Evolutionary conservation across 2,888 invertebrate genomes (phyloP), one percentile per base, ranked within the genome.

Genomic region (Leucoptera coffeella): DNA sequence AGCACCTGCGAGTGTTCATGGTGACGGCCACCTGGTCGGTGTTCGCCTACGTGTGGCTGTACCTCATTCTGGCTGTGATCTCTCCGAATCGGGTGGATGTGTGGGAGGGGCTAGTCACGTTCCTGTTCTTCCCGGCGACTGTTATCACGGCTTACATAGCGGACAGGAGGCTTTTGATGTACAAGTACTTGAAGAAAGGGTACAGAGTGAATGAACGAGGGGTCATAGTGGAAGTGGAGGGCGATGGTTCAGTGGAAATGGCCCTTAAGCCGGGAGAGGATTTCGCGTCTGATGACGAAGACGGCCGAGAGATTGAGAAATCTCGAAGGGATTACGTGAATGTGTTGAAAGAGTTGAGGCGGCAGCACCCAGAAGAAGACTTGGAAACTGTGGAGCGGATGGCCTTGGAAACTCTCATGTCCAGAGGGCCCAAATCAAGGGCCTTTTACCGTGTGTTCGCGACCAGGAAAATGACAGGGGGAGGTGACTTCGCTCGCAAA

Each of bases 31-130:
- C 89, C 6, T 97, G 96, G 93, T 95, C 95, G 24, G 78, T 99
- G 28, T 96, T 97, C 49, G 99, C 99, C 22, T 99, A 99, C 60
- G 84, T 99, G 27, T 99, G 99, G 99, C 76, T 99, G 30, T 97
- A 96, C 60, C 59, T 94, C 30, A 99, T 99, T 43, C 74, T 99
- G 28, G 86, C 89, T 22, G 80, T 89, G 24, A 82, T 87, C 39
- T 88, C 92, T 19, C 85, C 85, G 0, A 89, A 87, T 13, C 80
- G 81, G 30, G 87, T 96, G 6, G 89, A 95, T 41, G 85, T 97
- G n/a, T 99, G 97, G 97, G 99, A 99, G 61, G 95, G 91, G 1
- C 56, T 94, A 12, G 67, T 99, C 21, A 99, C 99, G 2, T 93
- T 99, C 57, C 57, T 86, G 23, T 96, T 96, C 73, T 99, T 99